Evolutionary conservation across 2,888 invertebrate genomes (phyloP).

Genomic region (Agelastica alni): DNA sequence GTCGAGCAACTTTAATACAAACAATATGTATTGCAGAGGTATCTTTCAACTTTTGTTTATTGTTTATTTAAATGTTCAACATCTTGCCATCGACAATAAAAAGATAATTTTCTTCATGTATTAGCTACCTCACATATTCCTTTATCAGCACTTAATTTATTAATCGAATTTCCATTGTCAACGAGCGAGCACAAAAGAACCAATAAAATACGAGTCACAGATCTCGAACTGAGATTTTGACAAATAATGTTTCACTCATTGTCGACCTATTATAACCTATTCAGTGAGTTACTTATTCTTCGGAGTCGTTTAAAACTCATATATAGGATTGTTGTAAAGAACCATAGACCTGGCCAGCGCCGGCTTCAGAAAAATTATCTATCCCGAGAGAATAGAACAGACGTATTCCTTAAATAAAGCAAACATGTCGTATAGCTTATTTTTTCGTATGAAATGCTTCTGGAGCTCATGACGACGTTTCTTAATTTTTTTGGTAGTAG

Average conservation of each 20-base stretch:
- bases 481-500: too few relatives aligned
- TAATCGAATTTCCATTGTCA: constrained; percentile 12
- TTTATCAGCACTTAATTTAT: constrained; percentile 8
- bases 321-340: not conserved
- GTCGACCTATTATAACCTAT: constrained; percentile 10
- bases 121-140: constrained; percentile 1
- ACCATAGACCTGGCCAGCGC: not conserved
- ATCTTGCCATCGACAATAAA: constrained; percentile 9
- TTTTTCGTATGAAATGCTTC: too few relatives aligned
- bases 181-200: constrained; percentile 1
- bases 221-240: constrained; percentile 7
- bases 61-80: too few relatives aligned
- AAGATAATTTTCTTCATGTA: not conserved
- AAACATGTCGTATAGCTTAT: too few relatives aligned
- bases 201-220: constrained; percentile 12
- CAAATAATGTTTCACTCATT: constrained; percentile 17
- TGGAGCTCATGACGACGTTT: too few relatives aligned
- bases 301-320: constrained; percentile 3
- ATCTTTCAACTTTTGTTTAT: too few relatives aligned
- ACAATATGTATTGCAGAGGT: too few relatives aligned
- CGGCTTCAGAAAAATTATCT: not conserved
- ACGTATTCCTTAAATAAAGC: too few relatives aligned
- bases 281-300: constrained; percentile 4
- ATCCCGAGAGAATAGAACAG: too few relatives aligned
- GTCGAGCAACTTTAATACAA: too few relatives aligned